Evolutionary conservation across 1,140 invertebrate genomes (phyloP), one percentile per base, ranked within the genome.

Genomic region (Ruditapes philippinarum): DNA sequence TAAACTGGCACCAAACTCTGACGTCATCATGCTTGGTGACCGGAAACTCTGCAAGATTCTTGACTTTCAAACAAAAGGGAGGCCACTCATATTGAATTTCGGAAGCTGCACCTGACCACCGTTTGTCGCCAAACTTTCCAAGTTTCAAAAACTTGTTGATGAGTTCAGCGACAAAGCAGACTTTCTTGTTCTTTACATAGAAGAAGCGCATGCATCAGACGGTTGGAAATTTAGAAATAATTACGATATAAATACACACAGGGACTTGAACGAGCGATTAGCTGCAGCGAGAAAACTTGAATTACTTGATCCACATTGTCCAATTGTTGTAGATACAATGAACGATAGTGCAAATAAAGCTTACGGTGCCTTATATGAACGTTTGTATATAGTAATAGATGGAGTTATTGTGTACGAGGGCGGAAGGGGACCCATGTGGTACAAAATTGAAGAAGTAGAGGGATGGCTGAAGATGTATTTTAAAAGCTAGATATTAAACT

Each of bases 61-160:
- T 0, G 90, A 92, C 54, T 88, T 89, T 81, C 62, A 84, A 57
- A 82, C 42, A 17, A 31, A 45, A 17, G 90, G 82, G 28, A 88
- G 92, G 1, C 92, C 92, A 60, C 89, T 94, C 12, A 92, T 93
- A 19, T 25, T 94, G 31, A 92, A 89, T 65, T 94, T 94, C 74
- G 93, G 93, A 19, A 93, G 91, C 79, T 94, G 93, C 51, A 92
- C 89, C 81, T 94, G 93, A 94, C 92, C 91, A 4, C 93, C 93
- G 80, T 94, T 93, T 76, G 88, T 94, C 78, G 91, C 54, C 14
- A 91, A 89, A 73, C 60, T 93, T 0, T 79, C 85, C 57, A 19
- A 85, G 33, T 92, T 94, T 57, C 91, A 87, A 60, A n/a, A 81
- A 78, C 19, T 94, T 19, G 90, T 89, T 60, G 57, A 62, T 19